These are phyloP conservation scores for Petaurus breviceps DNA, from an alignment of 2,113 vertebrate species.

Conservation along the genomic window DNA sequence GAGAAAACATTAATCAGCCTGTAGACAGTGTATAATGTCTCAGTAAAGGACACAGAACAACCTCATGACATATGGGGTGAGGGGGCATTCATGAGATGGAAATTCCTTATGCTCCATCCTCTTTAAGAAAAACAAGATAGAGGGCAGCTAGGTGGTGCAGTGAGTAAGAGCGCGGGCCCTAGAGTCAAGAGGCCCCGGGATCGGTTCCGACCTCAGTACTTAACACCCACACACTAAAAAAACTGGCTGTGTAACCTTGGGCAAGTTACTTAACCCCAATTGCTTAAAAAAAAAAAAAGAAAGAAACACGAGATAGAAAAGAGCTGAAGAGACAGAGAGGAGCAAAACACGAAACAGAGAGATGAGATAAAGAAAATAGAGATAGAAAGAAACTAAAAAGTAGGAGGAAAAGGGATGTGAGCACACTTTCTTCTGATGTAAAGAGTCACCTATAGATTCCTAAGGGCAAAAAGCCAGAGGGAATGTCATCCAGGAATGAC, in stretches of 20 bases:
- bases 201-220: no score
- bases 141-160: no score
- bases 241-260: no score
- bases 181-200: no score
- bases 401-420: neutral
- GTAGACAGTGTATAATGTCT: neutral
- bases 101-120: no score
- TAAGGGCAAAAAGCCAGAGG: neutral
- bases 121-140: neutral
- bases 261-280: no score
- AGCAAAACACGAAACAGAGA: neutral
- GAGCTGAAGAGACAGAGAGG: neutral
- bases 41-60: neutral
- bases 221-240: no score
- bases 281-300: no score
- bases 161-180: no score
- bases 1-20: neutral
- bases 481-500: constrained; percentile 37
- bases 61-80: neutral
- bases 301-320: no score
- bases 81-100: neutral
- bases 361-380: neutral
- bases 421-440: neutral
- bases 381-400: neutral
- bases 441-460: neutral